These are phyloP conservation scores for Cynodonichthys magdalenae DNA, from an alignment of 2,797 vertebrate genomes.

Conservation along the genomic window DNA sequence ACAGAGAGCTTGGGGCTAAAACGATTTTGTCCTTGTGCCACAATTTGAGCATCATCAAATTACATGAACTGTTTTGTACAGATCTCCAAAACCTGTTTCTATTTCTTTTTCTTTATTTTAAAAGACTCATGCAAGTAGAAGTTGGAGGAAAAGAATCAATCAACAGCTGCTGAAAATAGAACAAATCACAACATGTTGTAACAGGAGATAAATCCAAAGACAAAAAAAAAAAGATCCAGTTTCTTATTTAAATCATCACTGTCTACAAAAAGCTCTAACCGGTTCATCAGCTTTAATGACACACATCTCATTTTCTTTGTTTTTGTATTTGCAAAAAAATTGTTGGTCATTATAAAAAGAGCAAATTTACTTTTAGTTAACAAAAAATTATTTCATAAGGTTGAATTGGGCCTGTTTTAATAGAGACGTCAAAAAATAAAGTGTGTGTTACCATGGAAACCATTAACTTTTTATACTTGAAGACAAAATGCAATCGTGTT, in stretches of 20 bases:
- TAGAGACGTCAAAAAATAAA: too few species aligned
- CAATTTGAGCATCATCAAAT: background rate
- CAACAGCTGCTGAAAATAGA: slow-evolving; percentile 10
- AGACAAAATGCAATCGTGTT: too few species aligned
- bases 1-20: background rate
- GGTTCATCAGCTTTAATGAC: too few species aligned
- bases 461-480: too few species aligned
- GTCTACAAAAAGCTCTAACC: background rate
- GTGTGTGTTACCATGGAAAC: too few species aligned
- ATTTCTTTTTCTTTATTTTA: background rate
- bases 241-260: slow-evolving; percentile 3
- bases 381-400: too few species aligned
- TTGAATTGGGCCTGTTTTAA: too few species aligned
- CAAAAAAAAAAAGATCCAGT: background rate
- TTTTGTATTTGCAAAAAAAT: background rate
- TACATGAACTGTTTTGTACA: too few species aligned
- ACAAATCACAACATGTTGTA: background rate
- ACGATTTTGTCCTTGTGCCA: background rate
- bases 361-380: too few species aligned
- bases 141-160: background rate
- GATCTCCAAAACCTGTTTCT: too few species aligned
- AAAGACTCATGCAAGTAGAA: background rate
- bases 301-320: background rate
- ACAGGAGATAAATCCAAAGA: background rate
- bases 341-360: background rate